Evolutionary conservation across 2,888 invertebrate genomes (phyloP), one percentile per base, ranked within the genome.

Genomic region (Cacoxenus indagator): DNA sequence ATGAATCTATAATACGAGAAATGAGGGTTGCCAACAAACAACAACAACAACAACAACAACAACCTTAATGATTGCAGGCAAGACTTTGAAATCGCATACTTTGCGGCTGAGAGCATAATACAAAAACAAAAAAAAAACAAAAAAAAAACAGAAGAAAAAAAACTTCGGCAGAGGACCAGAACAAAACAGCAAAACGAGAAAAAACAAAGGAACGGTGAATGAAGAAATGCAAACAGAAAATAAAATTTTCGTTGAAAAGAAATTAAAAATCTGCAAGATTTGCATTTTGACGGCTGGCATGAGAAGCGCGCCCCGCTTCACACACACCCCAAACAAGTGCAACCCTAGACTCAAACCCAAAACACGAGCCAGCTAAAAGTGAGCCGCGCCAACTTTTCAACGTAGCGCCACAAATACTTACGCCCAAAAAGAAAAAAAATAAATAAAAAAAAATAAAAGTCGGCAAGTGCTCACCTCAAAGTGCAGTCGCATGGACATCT

Each of bases 231-330:
- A 81, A 81, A 81, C 77, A 82, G 78, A 79, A 81, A 80, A 82
- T 81, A 78, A 76, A 81, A 77, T 78, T 81, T 78, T 78, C 76
- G 75, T 76, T 76, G 76, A 77, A 82, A 80, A 82, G 78, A 82
- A 83, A 82, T 82, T 77, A 83, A 84, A 83, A 82, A 84, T 82
- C 80, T 85, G 86, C 84, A 85, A 84, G 86, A 86, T 81, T 84
- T 84, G 85, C 84, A 84, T 85, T 85, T 85, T 76, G 74, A 69
- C 76, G 5, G 61, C 17, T 61, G 61, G 72, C 68, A 76, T 73
- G 71, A 72, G 73, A 17, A 22, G 29, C 48, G n/a, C n/a, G n/a
- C n/a, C n/a, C n/a, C n/a, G n/a, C n/a, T n/a, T n/a, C n/a, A n/a
- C n/a, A n/a, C n/a, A 8, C 43, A 55, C 29, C 65, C 24, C 62